Conservation (phyloP, 2,797 vertebrate species). For the Ibycter americanus region DNA sequence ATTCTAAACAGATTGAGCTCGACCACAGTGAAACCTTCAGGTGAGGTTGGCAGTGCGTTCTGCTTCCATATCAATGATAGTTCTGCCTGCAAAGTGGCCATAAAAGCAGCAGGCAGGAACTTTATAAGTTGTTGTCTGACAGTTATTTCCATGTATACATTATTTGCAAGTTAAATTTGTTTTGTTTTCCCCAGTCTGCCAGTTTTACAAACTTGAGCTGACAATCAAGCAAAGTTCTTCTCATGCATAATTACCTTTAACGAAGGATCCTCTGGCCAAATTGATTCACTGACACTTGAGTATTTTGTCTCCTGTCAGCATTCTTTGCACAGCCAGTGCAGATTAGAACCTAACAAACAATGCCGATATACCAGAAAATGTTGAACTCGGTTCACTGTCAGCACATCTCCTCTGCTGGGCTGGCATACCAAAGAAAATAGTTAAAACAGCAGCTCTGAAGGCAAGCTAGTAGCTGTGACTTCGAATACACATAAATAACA, state of each 20-base stretch:
- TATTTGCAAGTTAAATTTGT: slow-evolving; percentile 23
- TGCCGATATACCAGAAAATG: neutral
- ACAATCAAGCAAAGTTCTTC: neutral
- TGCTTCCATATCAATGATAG: neutral
- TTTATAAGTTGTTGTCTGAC: neutral
- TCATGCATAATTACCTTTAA: neutral
- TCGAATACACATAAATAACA: slow-evolving; percentile 36
- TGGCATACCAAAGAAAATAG: neutral
- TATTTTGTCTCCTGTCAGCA: neutral
- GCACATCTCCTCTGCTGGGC: neutral
- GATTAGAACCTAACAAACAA: neutral
- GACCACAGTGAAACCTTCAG: neutral
- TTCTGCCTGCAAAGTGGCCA: neutral
- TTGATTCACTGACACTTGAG: neutral
- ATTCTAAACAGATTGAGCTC: neutral
- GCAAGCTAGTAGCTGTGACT: neutral
- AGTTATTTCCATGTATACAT: neutral
- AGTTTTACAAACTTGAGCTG: neutral
- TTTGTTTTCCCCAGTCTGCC: slow-evolving; percentile 1
- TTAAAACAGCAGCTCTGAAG: slow-evolving; percentile 5
- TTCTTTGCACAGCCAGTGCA: neutral
- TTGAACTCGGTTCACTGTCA: neutral
- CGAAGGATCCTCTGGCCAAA: neutral
- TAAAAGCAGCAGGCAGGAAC: neutral
- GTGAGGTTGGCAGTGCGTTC: neutral